Base-by-base conservation (phyloP, 2,113 vertebrate species). In the Thunnus thynnus region DNA sequence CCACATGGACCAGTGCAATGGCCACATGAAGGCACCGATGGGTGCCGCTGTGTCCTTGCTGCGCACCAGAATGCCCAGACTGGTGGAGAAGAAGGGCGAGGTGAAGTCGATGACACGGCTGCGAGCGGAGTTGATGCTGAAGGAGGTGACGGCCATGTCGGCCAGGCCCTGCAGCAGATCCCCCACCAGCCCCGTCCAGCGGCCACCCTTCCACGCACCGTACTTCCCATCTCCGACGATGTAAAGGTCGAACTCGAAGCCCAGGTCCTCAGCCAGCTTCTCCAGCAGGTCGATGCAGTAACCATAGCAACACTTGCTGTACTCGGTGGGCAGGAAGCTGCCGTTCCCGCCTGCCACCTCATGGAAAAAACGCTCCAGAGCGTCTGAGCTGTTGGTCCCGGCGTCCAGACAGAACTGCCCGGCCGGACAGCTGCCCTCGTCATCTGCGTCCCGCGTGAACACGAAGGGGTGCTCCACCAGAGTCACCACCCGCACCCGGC, bases 1-100 rank as follows among this genome's bases (percentile, higher is more conserved):
- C 97, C 98, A 98, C 97, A 97, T 98, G 72, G 97, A 95, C 98
- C 98, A 99, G 93, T 98, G 98, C 83, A 99, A 84, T 0, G 97
- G 97, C 97, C 97, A 97, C 96, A 96, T 97, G 93, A 99, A 99
- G 68, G 97, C 97, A 0, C 97, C 96, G 0, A 98, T 96, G 48
- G 97, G 97, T 0, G 97, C 97, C 0, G 96, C 97, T 0, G 96
- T 96, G 91, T 99, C 98, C 55, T 95, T 95, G 5, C 96, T 95
- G 32, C 97, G 95, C 84, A 98, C 98, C 84, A 97, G 83, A 92
- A 98, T 98, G 75, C 97, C 97, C 92, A 98, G 87, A 89, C 97
- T 98, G 88, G 97, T 99, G 89, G 98, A 98, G 93, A 98, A 98
- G 92, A 99, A 98, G 32, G 97, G 97, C 52, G 96, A 97, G 83